Evolutionary conservation across 2,113 vertebrate genomes (phyloP).

Genomic region (Phrynosoma blainvillii): DNA sequence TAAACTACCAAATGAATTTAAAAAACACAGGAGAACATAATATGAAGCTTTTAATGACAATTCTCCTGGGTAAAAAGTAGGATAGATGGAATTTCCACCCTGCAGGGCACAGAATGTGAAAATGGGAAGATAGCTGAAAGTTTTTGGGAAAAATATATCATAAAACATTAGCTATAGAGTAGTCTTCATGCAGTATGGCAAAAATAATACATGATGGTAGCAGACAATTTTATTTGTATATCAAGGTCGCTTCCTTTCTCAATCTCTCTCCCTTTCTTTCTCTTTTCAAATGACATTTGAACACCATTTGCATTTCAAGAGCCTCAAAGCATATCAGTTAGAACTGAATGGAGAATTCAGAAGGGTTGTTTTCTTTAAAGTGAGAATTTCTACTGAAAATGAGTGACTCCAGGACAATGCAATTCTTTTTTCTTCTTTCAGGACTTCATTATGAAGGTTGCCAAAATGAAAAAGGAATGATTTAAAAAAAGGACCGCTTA

Average conservation of each 20-base stretch:
- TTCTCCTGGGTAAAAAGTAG: conserved; percentile 22
- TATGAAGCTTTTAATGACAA: not conserved
- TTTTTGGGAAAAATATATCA: not conserved
- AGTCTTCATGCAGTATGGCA: conserved; percentile 28
- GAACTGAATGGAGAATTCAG: conserved; percentile 41
- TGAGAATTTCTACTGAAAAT: conserved; percentile 40
- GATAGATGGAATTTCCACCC: not conserved
- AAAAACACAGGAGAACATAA: conserved; percentile 13
- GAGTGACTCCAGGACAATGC: conserved; percentile 42
- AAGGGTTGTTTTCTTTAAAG: conserved; percentile 4
- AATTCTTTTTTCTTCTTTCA: conserved; percentile 46
- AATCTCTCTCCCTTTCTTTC: not conserved
- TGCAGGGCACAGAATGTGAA: conserved; percentile 17
- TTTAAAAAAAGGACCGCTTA: conserved; percentile 20
- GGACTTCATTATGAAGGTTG: conserved; percentile 25
- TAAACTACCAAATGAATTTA: not conserved
- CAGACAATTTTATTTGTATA: conserved; percentile 19
- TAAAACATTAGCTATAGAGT: conserved; percentile 27
- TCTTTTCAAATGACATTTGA: conserved; percentile 11
- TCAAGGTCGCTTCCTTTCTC: conserved; percentile 25
- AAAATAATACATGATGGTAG: conserved; percentile 20
- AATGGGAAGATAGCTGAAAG: conserved; percentile 13
- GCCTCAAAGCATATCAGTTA: not conserved
- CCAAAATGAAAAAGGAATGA: conserved; percentile 31
- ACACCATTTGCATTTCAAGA: conserved; percentile 47